Evolutionary conservation across 2,888 invertebrate genomes (phyloP).

Genomic region (Lobophora halterata): DNA sequence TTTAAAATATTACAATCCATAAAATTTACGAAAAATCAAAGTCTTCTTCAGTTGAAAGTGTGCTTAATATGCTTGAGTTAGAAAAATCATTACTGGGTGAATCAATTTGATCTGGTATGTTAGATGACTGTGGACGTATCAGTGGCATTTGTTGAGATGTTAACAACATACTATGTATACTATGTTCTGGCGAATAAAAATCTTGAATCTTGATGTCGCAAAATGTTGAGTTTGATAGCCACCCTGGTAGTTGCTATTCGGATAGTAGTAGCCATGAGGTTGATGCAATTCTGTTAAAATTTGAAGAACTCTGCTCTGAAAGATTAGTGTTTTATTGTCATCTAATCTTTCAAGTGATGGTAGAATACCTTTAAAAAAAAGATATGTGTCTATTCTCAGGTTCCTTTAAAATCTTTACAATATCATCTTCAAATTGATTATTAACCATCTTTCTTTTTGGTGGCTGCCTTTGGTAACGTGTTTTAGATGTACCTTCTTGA

Average conservation of each 20-base stretch:
- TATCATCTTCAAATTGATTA: conserved; percentile 29
- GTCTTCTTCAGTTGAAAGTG: conserved; percentile 32
- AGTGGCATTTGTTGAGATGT: conserved; percentile 35
- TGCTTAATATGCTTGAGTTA: conserved; percentile 15
- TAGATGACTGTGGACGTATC: conserved; percentile 18
- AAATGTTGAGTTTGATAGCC: conserved; percentile 32
- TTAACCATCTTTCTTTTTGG: conserved; percentile 29
- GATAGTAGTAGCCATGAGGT: conserved; percentile 25
- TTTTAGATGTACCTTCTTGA: conserved; percentile 29
- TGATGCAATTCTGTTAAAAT: conserved; percentile 20
- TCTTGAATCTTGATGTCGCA: no score
- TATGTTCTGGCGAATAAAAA: no score
- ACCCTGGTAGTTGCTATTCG: conserved; percentile 24
- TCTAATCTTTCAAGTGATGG: conserved; percentile 35
- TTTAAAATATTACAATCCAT: conserved; percentile 33
- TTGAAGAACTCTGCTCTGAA: conserved; percentile 29
- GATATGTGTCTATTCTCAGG: conserved; percentile 30
- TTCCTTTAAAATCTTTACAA: conserved; percentile 27
- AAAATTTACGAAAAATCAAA: conserved; percentile 34
- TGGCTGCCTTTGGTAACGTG: conserved; percentile 31
- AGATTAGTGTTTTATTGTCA: conserved; percentile 33
- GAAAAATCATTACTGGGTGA: conserved; percentile 20
- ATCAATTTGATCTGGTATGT: conserved; percentile 36
- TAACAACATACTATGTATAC: no score
- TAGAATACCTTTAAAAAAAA: conserved; percentile 34